Base-by-base conservation (phyloP, 2,797 vertebrate genomes). In the Distichodus sexfasciatus region DNA sequence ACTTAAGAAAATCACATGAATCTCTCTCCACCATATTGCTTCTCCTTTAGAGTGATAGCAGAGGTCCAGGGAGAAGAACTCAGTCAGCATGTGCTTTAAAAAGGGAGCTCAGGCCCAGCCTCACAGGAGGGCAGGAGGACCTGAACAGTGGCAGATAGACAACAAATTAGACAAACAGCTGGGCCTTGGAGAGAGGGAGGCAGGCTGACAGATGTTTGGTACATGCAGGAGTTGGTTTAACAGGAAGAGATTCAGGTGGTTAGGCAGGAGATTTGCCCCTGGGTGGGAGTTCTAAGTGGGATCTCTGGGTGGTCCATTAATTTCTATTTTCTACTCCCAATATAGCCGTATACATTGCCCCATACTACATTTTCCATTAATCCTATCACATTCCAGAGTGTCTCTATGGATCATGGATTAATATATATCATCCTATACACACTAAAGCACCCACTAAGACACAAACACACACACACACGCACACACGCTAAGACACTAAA, bases 101-200 rank as follows among this genome's bases (percentile, higher is more conserved):
- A 46, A 19, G 21, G 12, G 1, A 17, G 64, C 35, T 48, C 41
- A 74, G 12, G 47, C 68, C 26, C 58, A 48, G 58, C 50, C 33
- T 57, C 58, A 63, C 28, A 3, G 33, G 58, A 62, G 51, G 51
- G 64, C 66, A 62, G 48, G 55, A 9, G 55, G 41, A 47, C 35
- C 58, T 59, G 57, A 68, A 57, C 66, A 54, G 24, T 64, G 65
- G 24, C 51, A 74, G 59, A 64, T 43, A 65, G 61, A 44, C 53
- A 63, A 69, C 59, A 69, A 74, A 74, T 69, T 71, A 58, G 58
- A 58, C 67, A 71, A 57, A 67, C 67, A 68, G 40, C 59, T 71
- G 62, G 44, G n/a, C 38, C 54, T 46, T 21, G 21, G 43, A 53
- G 55, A 46, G 51, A n/a, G 50, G 23, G 11, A 14, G 50, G 21